Conservation (phyloP, 2,797 vertebrate genomes). For the Hippoglossus hippoglossus region DNA sequence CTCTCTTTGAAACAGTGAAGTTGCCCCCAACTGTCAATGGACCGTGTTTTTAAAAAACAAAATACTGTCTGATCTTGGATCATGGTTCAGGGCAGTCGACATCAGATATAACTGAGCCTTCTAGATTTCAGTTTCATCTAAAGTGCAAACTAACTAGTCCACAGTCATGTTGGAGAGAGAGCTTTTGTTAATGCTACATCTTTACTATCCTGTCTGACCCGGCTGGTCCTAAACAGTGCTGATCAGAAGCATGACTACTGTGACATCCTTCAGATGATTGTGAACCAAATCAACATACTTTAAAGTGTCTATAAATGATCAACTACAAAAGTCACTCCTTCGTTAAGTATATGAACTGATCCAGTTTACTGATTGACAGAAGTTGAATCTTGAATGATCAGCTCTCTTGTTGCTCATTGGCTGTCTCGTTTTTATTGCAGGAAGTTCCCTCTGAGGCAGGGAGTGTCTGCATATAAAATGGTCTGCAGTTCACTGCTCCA, state of each 20-base stretch:
- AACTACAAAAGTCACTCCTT: constrained; percentile 68
- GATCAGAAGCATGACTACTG: constrained; percentile 77
- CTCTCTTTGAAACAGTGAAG: constrained; percentile 66
- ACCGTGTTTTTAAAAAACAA: constrained; percentile 35
- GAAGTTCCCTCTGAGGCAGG: constrained; percentile 99
- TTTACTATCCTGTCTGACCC: constrained; percentile 65
- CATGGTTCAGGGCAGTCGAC: constrained; percentile 66
- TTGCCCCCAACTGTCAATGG: constrained; percentile 62
- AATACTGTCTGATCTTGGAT: constrained; percentile 69
- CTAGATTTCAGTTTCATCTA: constrained; percentile 43
- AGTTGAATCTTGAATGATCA: constrained; percentile 97
- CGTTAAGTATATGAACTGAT: constrained; percentile 70
- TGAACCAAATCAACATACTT: constrained; percentile 71
- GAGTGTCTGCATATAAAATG: constrained; percentile 99
- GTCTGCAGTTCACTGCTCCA: constrained; percentile 99
- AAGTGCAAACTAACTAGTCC: constrained; percentile 65
- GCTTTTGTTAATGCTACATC: constrained; percentile 64
- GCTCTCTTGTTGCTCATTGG: constrained; percentile 99
- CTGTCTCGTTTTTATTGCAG: constrained; percentile 99
- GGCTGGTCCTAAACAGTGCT: constrained; percentile 74
- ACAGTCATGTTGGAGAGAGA: constrained; percentile 61
- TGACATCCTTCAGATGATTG: constrained; percentile 67
- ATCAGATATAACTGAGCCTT: constrained; percentile 36
- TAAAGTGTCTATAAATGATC: constrained; percentile 71
- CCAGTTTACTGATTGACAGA: constrained; percentile 81